Evolutionary conservation across 2,113 vertebrate species (phyloP).

Genomic region (Rattus norvegicus): GRCr8 NC_086019.1:13548501-13549000

Average conservation of each 20-base stretch:
- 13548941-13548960: background rate
- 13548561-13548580: conserved; percentile 28
- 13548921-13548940: conserved; percentile 29
- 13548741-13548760: conserved; percentile 65
- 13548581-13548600: conserved; percentile 51
- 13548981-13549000: background rate
- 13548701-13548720: conserved; percentile 58
- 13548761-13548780: conserved; percentile 59
- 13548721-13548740: conserved; percentile 50
- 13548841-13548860: conserved; percentile 23
- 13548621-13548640: conserved; percentile 1
- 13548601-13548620: conserved; percentile 58
- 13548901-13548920: conserved; percentile 41
- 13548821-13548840: conserved; percentile 37
- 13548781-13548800: conserved; percentile 41
- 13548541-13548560: conserved; percentile 14
- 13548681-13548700: conserved; percentile 62
- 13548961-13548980: background rate
- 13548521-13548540: conserved; percentile 32
- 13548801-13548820: conserved; percentile 1
- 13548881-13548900: background rate
- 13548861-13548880: conserved; percentile 35
- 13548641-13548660: conserved; percentile 20
- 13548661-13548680: conserved; percentile 51
- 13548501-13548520: conserved; percentile 17